Evolutionary conservation across 2,888 invertebrate genomes (phyloP), one percentile per base, ranked within the genome.

Genomic region (Drosophila tripunctata): DNA sequence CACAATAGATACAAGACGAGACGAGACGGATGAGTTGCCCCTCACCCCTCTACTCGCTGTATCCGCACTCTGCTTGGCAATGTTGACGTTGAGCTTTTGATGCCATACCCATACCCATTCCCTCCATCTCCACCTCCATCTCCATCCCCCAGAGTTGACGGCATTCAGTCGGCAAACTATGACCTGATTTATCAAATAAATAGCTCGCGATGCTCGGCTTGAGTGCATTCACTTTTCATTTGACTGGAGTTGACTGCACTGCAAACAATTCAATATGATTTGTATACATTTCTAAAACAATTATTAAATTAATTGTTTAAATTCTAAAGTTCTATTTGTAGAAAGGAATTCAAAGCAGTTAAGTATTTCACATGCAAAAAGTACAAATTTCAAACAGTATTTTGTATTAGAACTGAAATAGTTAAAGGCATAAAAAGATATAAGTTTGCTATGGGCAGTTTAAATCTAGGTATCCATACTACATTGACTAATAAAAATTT

Each of bases 141-240:
- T n/a, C n/a, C 12, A n/a, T 15, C 43, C 10, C 45, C 27, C 27
- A 14, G 40, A n/a, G 63, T 19, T 52, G 47, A 64, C 66, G 48
- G 78, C 60, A 80, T 51, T 64, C 74, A 65, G 76, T 79, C 84
- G 74, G 74, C 81, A 77, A 77, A 75, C 64, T 75, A 71, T 83
- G 83, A 83, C 83, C 83, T 84, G 83, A 84, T 84, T 84, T 84
- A 83, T 84, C 81, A 80, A 80, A 82, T 82, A 85, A 82, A 80
- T 75, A 75, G 80, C 82, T 70, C 66, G 70, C 78, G 44, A 57
- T 45, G 66, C 62, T 56, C 27, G 63, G 63, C 67, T 57, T 79
- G 79, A 81, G 82, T 85, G 82, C 85, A 80, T 81, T 85, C 85
- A 81, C 85, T 80, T 78, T 72, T 80, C 78, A 79, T 75, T 68